Evolutionary conservation across 2,113 vertebrate species (phyloP).

Genomic region (Brachionichthys hirsutus): DNA sequence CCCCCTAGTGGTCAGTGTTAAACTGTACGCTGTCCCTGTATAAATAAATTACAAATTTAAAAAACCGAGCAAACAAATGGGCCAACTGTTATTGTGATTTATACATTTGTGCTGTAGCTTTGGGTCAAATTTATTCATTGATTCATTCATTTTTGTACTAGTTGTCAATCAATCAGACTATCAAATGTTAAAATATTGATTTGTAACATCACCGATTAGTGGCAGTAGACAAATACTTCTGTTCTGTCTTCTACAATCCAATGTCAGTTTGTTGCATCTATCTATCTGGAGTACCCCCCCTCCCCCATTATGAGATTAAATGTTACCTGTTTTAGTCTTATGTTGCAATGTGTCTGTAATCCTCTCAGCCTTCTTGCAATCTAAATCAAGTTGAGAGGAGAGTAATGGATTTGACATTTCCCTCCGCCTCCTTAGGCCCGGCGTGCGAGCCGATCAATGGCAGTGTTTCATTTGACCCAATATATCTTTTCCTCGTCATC

Average conservation of each 20-base stretch:
- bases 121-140: no score
- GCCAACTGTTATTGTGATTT: no score
- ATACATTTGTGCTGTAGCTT: no score
- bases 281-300: conserved; percentile 5
- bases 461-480: conserved; percentile 46
- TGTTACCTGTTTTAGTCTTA: conserved; percentile 19
- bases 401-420: no score
- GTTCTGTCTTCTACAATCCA: neutral
- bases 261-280: conserved; percentile 2
- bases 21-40: no score
- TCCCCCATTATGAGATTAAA: conserved; percentile 31
- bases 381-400: conserved; percentile 34
- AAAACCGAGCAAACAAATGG: no score
- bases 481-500: conserved; percentile 37
- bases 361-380: conserved; percentile 14
- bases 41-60: no score
- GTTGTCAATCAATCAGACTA: no score
- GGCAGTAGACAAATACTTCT: neutral
- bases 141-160: no score
- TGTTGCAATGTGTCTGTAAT: conserved; percentile 14
- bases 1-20: no score
- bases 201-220: no score
- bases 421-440: conserved; percentile 7
- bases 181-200: no score
- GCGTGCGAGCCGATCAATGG: conserved; percentile 21